These are phyloP conservation scores for Halichondria panicea DNA, from an alignment of 37 sponge, comb jelly and placozoan genomes.

Conservation along the genomic window DNA sequence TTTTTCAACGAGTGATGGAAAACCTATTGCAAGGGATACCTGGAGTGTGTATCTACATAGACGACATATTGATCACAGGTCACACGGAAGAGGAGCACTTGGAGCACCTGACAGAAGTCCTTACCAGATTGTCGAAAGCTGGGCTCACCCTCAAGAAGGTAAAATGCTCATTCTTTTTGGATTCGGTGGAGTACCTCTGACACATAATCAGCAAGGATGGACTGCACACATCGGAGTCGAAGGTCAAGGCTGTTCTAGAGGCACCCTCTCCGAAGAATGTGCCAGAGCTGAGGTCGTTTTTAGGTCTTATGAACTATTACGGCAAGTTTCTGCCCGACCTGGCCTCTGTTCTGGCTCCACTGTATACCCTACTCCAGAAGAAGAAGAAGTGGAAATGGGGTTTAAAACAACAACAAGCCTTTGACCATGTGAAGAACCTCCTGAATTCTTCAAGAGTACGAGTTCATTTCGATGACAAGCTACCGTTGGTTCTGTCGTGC, in stretches of 20 bases:
- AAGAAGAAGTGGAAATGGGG: conserved; percentile 22
- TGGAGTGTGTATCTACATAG: conserved; percentile 29
- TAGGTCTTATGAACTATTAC: conserved; percentile 41
- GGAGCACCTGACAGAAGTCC: conserved; percentile 20
- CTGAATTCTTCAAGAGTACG: conserved; percentile 13
- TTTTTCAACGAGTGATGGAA: conserved; percentile 44
- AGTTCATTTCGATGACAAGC: conserved; percentile 20
- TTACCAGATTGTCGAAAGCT: not conserved
- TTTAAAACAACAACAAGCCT: conserved; percentile 26
- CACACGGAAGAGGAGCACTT: conserved; percentile 15
- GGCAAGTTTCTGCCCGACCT: conserved; percentile 38
- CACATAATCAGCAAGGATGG: conserved; percentile 18
- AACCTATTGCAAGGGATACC: conserved; percentile 31
- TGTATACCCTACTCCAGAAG: conserved; percentile 28
- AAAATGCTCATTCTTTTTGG: conserved; percentile 11
- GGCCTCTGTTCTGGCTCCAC: conserved; percentile 25
- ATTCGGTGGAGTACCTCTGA: conserved; percentile 21
- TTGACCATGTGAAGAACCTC: conserved; percentile 33
- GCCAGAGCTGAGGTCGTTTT: conserved; percentile 15
- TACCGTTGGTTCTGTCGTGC: conserved; percentile 43
- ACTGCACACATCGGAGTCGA: conserved; percentile 6
- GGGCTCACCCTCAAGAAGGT: conserved; percentile 8
- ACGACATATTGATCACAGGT: conserved; percentile 47
- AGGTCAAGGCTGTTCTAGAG: conserved; percentile 8
- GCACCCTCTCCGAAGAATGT: conserved; percentile 28